Evolutionary conservation across 2,797 vertebrate species (phyloP), one percentile per base, ranked within the genome.

Genomic region (Antennarius maculatus): DNA sequence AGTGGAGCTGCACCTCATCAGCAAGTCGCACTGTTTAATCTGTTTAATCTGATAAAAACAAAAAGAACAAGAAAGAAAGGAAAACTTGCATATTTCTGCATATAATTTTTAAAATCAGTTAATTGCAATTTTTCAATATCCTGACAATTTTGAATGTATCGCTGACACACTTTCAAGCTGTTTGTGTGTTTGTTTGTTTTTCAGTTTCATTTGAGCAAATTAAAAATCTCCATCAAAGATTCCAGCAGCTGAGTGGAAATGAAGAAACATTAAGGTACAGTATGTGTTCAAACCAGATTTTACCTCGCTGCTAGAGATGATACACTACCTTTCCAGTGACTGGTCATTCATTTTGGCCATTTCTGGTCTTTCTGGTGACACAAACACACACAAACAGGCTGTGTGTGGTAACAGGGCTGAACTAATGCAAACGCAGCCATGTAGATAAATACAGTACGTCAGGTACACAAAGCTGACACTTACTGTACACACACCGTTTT

Each of bases 151-250:
- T 34, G 5, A 41, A 14, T 17, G 41, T 54, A 27, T 61, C 7
- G 15, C 2, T 56, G 14, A 37, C 42, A 23, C 34, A 15, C 50
- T 17, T 45, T 55, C 2, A 47, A 46, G 34, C 23, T 42, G 12
- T 77, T 55, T 64, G 39, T 5, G 1, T 42, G 3, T 31, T 5
- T 17, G 47, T 23, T 18, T 42, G 7, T 77, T 45, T 65, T n/a
- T 45, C 2, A 99, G 97, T 99, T 92, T 96, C 96, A 6, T 83
- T 82, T 0, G 96, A 97, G 13, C 97, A 99, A 90, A 96, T 98
- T 1, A 93, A 93, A 80, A 95, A 94, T 78, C 93, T 99, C 1
- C 92, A 95, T 72, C 91, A 91, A 43, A 84, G 97, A 42, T 99
- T 99, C 83, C 91, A 91, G 81, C 93, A 94, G 69, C 92, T 99